Base-by-base conservation (phyloP, 1,140 invertebrate species). In the Bombus fervidus region DNA sequence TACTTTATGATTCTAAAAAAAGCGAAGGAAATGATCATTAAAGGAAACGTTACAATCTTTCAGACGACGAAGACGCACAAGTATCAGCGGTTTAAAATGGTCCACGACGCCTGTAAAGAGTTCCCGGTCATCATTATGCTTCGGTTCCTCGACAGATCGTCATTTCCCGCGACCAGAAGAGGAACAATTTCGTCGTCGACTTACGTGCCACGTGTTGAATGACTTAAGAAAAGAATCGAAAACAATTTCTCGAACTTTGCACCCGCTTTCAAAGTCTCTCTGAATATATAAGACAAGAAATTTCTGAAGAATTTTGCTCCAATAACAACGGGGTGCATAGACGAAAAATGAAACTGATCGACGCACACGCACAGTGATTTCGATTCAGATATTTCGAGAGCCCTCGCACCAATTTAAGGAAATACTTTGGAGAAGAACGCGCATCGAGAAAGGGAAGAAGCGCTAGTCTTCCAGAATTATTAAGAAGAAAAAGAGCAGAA, bases 31-130 rank as follows among this genome's bases (percentile, higher is more conserved):
- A 31, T 8, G 2, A 0, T 47, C 3, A 39, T n/a, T 89, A 43
- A 82, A 66, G 31, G 3, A n/a, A 41, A n/a, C 53, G 53, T 85
- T 75, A 25, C 66, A 72, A 73, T 92, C 93, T 95, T 95, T 90
- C 95, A 96, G 96, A 96, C 95, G 96, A 96, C 89, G 96, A 96
- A 87, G 96, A 96, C 90, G 96, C 96, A 81, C 96, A 96, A 94
- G 96, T 96, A 74, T 96, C 96, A 59, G 96, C 96, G 66, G 96
- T 96, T 85, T 96, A 94, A 95, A 87, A 69, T 15, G 85, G n/a
- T 72, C 85, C 83, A 86, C 34, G 64, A 84, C 41, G 78, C 78
- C 43, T 74, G 73, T 85, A n/a, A 69, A 87, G 85, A 83, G 86
- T 85, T 73, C 75, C 59, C 18, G 47, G 47, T 22, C 47, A 22